A percentile compares a stretch with the other conserved stretches of the same genome.
phyloP scores from a whole-genome alignment of 1,140 invertebrate species.

The Diploscapter pachys region DNA sequence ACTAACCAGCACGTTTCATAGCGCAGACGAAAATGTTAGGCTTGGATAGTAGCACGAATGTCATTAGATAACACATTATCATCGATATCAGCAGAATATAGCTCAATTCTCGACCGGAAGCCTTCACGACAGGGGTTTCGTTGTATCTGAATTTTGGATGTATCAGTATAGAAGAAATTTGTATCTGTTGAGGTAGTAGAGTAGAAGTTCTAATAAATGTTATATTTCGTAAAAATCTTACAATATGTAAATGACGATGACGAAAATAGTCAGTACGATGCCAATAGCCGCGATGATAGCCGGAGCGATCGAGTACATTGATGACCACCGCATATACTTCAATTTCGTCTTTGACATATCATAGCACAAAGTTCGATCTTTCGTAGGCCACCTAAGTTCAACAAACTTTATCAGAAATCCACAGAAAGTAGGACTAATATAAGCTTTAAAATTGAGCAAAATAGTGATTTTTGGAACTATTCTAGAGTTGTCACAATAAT shows the following conservation, averaged over 20 bases:
- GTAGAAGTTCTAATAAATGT: too few relatives aligned
- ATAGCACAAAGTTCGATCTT: conserved; percentile 60
- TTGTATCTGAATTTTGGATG: conserved; percentile 62
- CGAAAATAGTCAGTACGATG: conserved; percentile 63
- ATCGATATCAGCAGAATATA: conserved; percentile 72
- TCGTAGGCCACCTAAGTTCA: conserved; percentile 50
- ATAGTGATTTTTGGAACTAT: too few relatives aligned
- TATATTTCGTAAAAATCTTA: too few relatives aligned
- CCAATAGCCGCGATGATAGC: conserved; percentile 64
- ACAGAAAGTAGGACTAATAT: too few relatives aligned
- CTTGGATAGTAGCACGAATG: conserved; percentile 67
- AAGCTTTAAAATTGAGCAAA: too few relatives aligned
- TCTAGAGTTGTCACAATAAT: too few relatives aligned
- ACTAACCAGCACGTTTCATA: conserved; percentile 67
- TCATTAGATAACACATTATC: conserved; percentile 67
- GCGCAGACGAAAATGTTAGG: conserved; percentile 68
- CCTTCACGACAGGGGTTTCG: conserved; percentile 75
- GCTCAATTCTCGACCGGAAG: conserved; percentile 76
- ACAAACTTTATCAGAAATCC: too few relatives aligned
- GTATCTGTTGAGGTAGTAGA: too few relatives aligned
- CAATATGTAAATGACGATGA: conserved; percentile 61
- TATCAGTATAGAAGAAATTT: background rate
- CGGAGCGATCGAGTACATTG: conserved; percentile 65
- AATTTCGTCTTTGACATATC: conserved; percentile 60
- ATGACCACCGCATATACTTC: conserved; percentile 67